A percentile compares a stretch with the other conserved stretches of the same genome.
phyloP scores from a whole-genome alignment of 2,888 invertebrate genomes.

The Dynastes maya region DNA sequence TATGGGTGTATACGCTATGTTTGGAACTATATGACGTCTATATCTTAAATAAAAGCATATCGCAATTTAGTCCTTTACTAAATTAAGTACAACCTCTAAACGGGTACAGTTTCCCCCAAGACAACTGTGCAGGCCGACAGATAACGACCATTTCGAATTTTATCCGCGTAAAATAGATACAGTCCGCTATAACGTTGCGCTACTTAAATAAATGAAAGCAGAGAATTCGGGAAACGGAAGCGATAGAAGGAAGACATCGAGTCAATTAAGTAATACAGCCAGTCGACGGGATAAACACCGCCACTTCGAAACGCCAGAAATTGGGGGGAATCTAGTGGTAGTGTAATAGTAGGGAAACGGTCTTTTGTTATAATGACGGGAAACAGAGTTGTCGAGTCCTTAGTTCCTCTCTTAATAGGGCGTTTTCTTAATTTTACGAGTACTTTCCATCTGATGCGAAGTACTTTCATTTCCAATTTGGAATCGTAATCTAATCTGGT shows the following conservation, averaged over 20 bases:
- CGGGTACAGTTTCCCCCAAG: too few species aligned
- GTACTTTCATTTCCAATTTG: too few species aligned
- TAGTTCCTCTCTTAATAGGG: too few species aligned
- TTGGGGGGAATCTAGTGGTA: not conserved
- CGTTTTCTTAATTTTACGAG: too few species aligned
- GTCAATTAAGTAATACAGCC: slow-evolving; percentile 2
- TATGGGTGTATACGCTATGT: too few species aligned
- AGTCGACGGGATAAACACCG: not conserved
- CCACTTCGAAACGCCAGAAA: not conserved
- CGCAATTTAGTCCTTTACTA: not conserved
- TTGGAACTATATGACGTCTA: too few species aligned
- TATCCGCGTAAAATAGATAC: not conserved
- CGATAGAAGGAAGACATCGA: not conserved
- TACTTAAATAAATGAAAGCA: slow-evolving; percentile 31
- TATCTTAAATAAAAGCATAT: not conserved
- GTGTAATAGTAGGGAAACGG: not conserved
- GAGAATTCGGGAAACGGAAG: slow-evolving; percentile 12
- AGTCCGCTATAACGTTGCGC: not conserved
- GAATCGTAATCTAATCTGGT: too few species aligned
- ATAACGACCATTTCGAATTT: not conserved
- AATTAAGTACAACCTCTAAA: too few species aligned
- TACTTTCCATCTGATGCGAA: too few species aligned
- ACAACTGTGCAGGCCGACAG: not conserved
- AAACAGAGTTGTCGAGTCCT: too few species aligned
- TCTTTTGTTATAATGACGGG: too few species aligned